A percentile compares a stretch with the other conserved stretches of the same genome.
Evolutionary conservation across 53 echinoderm and acorn worm genomes (phyloP).

Genomic region (Paracentrotus lividus): DNA sequence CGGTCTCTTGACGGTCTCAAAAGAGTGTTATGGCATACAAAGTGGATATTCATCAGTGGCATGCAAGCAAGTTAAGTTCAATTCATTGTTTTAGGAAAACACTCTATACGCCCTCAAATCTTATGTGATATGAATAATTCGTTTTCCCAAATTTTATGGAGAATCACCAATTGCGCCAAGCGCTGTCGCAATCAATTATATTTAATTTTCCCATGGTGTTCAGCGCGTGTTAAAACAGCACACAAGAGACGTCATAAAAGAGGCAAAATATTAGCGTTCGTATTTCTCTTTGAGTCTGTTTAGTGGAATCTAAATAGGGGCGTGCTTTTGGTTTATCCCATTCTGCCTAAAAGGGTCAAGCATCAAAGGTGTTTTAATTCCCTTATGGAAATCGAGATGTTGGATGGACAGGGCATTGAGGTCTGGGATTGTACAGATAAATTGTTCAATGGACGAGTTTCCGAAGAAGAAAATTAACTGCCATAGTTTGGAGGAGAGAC

Average conservation of each 20-base stretch:
- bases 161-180: background rate
- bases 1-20: too few species aligned
- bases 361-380: background rate
- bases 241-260: background rate
- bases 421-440: background rate
- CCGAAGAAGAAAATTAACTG: background rate
- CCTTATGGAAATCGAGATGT: background rate
- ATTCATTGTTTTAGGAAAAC: conserved; percentile 11
- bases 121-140: background rate
- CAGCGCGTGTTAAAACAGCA: background rate
- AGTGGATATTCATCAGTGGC: background rate
- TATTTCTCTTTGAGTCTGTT: background rate
- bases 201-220: background rate
- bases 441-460: background rate
- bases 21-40: background rate
- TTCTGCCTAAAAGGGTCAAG: conserved; percentile 15
- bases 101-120: background rate
- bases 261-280: conserved; percentile 7
- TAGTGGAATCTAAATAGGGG: background rate
- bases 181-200: background rate
- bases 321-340: background rate
- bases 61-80: background rate
- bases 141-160: conserved; percentile 2
- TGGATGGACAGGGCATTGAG: background rate
- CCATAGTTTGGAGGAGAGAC: background rate